Evolutionary conservation across 2,113 vertebrate genomes (phyloP).

Genomic region (Burhinus bistriatus): DNA sequence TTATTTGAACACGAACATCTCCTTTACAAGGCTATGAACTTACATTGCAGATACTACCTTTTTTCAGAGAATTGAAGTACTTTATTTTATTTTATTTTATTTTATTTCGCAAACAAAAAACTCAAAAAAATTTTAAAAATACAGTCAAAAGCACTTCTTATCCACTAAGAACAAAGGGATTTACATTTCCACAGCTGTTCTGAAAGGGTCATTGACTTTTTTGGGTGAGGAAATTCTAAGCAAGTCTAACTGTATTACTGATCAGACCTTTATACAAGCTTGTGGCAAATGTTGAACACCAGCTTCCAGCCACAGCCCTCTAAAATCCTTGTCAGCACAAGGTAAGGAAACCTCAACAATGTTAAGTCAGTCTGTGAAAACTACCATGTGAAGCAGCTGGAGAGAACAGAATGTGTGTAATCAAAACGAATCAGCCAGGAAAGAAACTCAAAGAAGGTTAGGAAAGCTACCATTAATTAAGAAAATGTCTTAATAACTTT

Average conservation of each 20-base stretch:
- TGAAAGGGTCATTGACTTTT: neutral
- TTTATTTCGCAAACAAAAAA: neutral
- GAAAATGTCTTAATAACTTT: neutral
- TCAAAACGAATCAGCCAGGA: neutral
- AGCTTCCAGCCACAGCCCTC: neutral
- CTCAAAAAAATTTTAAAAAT: neutral
- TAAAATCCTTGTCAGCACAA: slow-evolving; percentile 7
- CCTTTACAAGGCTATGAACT: neutral
- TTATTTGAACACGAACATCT: neutral
- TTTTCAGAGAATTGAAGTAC: neutral
- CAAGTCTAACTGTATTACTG: neutral
- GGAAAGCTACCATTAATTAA: neutral
- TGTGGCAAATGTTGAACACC: neutral
- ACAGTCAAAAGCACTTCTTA: neutral
- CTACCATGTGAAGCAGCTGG: neutral
- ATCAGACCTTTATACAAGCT: neutral
- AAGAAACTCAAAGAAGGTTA: neutral
- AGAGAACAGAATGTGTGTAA: neutral
- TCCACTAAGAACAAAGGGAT: neutral
- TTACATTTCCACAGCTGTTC: neutral
- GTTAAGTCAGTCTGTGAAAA: neutral
- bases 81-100: too few species aligned
- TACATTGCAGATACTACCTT: neutral
- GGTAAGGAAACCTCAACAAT: neutral
- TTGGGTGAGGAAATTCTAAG: neutral